Base-by-base conservation (phyloP, 2,888 invertebrate genomes). In the Phyllotreta cruciferae region DNA sequence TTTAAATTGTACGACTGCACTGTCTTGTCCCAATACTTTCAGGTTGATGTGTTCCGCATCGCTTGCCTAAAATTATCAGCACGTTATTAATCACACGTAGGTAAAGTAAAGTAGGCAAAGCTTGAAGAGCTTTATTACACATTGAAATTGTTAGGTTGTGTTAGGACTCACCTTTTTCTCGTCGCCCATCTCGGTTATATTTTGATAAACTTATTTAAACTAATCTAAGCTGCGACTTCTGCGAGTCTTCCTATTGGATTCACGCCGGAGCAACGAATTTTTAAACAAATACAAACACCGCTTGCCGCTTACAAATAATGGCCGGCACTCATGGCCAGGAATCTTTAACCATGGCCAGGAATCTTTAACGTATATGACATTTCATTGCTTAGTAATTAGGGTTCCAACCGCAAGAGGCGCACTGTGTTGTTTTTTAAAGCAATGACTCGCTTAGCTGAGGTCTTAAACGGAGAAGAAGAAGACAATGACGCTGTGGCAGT, bases 1-100 rank as follows among this genome's bases (percentile, higher is more conserved):
- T 87, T 96, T 96, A 80, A 97, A 96, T 79, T 96, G 96, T 60
- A 96, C 95, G 69, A 96, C 94, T 60, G 94, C 93, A 81, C 95
- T 96, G 83, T 96, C 96, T 81, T 96, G 96, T 44, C 96, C 96
- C 79, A 96, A 85, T 58, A 96, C 96, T 85, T 96, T 96, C 74
- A 96, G 84, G 82, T 96, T 96, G 82, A 96, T 93, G 82, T 93
- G 93, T 82, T 93, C 93, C 67, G 90, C 89, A 85, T 92, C 92
- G 53, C 82, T 73, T 57, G 73, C 68, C 76, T 75, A 60, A 36
- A 70, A 71, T 50, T 64, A 24, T 52, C 62, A 63, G 64, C 71
- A 67, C 52, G 24, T 24, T 62, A 11, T 10, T 65, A 64, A 56
- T 13, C 34, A 35, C 6, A 11, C 36, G 13, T 8, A 53, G 39